Base-by-base conservation (phyloP, 2,113 vertebrate species). In the Paracanthobrama guichenoti region DNA sequence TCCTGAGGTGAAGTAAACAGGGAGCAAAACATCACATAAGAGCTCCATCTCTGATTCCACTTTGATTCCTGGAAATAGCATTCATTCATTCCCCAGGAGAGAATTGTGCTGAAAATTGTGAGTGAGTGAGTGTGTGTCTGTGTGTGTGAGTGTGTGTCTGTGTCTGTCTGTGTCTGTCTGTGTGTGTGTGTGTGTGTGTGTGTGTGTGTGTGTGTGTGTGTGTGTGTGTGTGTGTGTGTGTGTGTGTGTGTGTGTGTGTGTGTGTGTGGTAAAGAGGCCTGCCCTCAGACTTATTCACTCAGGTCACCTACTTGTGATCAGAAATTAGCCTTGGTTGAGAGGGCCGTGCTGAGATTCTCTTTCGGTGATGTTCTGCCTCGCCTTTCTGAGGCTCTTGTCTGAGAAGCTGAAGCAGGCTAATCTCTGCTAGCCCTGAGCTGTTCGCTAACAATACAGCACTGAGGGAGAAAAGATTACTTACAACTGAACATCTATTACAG, bases 391-490 rank as follows among this genome's bases (percentile, higher is more conserved):
- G 75, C 11, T 59, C 31, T 77, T 48, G 55, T 60, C 79, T 71
- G 48, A 67, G 46, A 62, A 81, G 62, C 26, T 71, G 28, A 57
- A 8, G 13, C 46, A 55, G 50, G 28, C 46, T 71, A 82, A 82
- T 69, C 64, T 82, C 66, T 82, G 80, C 48, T 57, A 71, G 48
- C 64, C 28, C 66, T 82, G 31, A 82, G 80, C 80, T 50, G 18
- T 22, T 57, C 31, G 46, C 79, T 72, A 39, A 82, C 80, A 82
- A 71, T 71, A 42, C 28, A 11, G 31, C 66, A 82, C 46, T 0
- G 13, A 71, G 80, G 44, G 80, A 71, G 48, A 82, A 82, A 82
- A 71, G 80, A 82, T 82, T 69, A 71, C 64, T 71, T 24, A 69
- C 80, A 71, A 82, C 64, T 80, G 66, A 82, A 82, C 80, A 71